These are phyloP conservation scores for Lagorchestes hirsutus DNA, from an alignment of 2,797 vertebrate species.

Conservation along the genomic window DNA sequence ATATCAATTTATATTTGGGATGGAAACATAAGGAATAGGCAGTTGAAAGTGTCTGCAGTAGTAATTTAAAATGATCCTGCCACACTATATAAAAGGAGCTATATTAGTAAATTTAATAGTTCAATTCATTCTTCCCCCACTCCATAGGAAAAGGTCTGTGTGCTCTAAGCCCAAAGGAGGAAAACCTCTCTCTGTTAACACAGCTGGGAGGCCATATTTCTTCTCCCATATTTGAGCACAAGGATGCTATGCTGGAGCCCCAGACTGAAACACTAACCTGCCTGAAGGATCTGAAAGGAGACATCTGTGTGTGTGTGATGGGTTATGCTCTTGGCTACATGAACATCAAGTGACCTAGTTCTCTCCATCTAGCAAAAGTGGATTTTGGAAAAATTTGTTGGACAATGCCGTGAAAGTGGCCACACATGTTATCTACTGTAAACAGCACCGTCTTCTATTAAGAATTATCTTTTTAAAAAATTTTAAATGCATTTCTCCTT, in stretches of 20 bases:
- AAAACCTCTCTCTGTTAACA: slow-evolving; percentile 24
- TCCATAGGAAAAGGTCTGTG: background rate
- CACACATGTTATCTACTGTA: background rate
- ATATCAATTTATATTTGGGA: slow-evolving; percentile 25
- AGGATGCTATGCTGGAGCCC: background rate
- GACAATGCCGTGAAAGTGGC: background rate
- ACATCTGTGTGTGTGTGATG: slow-evolving; percentile 5
- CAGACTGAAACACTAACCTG: background rate
- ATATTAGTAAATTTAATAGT: background rate
- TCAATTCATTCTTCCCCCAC: background rate
- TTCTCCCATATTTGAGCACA: background rate
- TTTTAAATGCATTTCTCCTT: background rate
- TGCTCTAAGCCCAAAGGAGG: background rate
- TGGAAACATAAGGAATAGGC: slow-evolving; percentile 21
- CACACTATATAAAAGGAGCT: slow-evolving; percentile 14
- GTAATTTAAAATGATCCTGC: slow-evolving; percentile 32
- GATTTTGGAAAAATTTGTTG: background rate
- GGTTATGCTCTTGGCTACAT: background rate
- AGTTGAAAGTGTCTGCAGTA: background rate
- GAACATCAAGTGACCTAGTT: background rate
- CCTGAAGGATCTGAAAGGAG: slow-evolving; percentile 13
- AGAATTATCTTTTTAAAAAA: background rate
- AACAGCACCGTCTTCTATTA: background rate
- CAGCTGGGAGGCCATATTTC: background rate
- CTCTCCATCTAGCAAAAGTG: background rate